Conservation (phyloP, 2,797 vertebrate species). For the Tapera naevia region DNA sequence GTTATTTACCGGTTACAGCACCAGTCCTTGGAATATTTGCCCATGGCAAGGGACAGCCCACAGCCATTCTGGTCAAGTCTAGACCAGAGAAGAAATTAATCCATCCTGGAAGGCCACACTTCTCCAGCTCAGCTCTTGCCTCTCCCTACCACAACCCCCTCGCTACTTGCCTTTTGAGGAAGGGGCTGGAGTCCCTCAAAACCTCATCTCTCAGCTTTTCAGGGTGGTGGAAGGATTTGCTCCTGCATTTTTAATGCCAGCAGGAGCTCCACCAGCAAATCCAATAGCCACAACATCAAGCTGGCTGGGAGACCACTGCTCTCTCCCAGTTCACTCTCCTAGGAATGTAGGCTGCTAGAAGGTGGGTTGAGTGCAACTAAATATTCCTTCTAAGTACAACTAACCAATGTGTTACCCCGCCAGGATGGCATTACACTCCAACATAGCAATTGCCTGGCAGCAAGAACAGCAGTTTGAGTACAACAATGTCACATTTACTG, state of each 20-base stretch:
- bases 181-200: not conserved
- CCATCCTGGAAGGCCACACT: too few species aligned
- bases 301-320: too few species aligned
- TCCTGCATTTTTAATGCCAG: not conserved
- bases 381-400: not conserved
- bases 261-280: not conserved
- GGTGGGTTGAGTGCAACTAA: too few species aligned
- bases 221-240: not conserved
- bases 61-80: too few species aligned
- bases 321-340: too few species aligned
- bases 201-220: not conserved
- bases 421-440: not conserved
- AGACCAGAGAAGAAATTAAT: not conserved
- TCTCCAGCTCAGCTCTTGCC: not conserved
- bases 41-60: not conserved
- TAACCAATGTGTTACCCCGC: not conserved
- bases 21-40: accelerated
- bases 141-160: not conserved
- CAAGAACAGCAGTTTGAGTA: not conserved
- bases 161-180: accelerated
- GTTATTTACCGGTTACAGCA: accelerated
- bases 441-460: too few species aligned
- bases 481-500: not conserved
- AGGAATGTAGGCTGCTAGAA: not conserved
- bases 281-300: too few species aligned